These are phyloP conservation scores for Lepilemur septentrionalis DNA, from an alignment of 2,797 vertebrate genomes.

Conservation along the genomic window DNA sequence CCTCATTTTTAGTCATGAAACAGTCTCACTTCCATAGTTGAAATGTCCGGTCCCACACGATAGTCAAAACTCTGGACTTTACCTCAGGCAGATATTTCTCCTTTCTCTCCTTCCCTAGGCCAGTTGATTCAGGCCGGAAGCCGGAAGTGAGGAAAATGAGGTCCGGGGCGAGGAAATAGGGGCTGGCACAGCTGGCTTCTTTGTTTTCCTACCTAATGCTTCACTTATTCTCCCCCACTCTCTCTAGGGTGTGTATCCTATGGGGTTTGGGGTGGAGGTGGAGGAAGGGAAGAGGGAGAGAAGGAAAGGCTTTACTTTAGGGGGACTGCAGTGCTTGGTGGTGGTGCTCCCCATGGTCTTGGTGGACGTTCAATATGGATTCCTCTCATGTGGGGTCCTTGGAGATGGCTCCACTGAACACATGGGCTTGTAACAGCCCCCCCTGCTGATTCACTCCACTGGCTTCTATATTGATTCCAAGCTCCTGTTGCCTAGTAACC, in stretches of 20 bases:
- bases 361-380: background rate
- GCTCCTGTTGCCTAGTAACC: background rate
- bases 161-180: background rate
- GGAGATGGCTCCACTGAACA: background rate
- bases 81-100: background rate
- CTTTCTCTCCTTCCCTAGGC: background rate
- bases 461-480: background rate
- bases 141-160: background rate
- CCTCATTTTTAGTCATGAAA: constrained; percentile 10
- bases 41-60: background rate
- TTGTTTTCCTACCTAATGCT: background rate
- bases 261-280: background rate
- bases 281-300: background rate
- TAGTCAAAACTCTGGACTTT: background rate
- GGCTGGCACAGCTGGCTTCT: background rate
- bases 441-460: background rate
- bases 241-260: background rate
- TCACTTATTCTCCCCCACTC: background rate
- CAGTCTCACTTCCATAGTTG: background rate
- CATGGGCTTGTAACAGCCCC: background rate
- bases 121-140: background rate
- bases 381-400: background rate
- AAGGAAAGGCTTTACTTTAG: background rate
- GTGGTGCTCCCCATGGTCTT: background rate
- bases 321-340: background rate